phyloP scores from a whole-genome alignment of 2,113 vertebrate genomes.

The Oxyura jamaicensis region DNA sequence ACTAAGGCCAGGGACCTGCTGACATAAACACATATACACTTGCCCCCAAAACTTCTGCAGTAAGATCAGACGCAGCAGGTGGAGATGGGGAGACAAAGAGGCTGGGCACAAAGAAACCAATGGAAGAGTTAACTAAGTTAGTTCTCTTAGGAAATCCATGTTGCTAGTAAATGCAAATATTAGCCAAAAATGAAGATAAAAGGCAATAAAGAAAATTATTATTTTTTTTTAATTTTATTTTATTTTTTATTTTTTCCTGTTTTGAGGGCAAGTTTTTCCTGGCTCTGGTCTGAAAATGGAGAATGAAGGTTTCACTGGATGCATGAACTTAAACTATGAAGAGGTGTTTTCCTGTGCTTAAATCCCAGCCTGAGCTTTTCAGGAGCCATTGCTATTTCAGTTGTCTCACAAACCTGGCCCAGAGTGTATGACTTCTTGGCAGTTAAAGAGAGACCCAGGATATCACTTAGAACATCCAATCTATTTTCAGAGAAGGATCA shows the following conservation, averaged over 20 bases:
- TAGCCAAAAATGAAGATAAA: background rate
- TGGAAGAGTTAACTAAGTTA: background rate
- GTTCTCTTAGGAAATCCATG: background rate
- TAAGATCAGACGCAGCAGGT: background rate
- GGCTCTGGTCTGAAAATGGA: background rate
- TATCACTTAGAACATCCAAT: background rate
- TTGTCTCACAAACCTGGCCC: background rate
- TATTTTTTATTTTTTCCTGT: fast-evolving
- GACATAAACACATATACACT: background rate
- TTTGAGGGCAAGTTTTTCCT: background rate
- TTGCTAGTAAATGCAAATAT: background rate
- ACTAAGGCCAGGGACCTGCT: background rate
- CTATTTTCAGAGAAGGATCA: background rate
- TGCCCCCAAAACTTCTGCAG: background rate
- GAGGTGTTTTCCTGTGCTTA: background rate
- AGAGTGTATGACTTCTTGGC: background rate
- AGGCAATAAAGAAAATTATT: background rate
- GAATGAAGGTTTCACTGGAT: background rate
- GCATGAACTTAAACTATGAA: background rate
- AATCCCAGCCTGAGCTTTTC: background rate
- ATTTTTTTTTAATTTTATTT: background rate
- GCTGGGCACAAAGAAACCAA: background rate
- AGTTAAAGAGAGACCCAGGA: background rate
- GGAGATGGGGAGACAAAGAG: background rate
- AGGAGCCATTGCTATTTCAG: background rate